Base-by-base conservation (phyloP, 1,140 invertebrate species). In the Diorhabda carinulata region DNA sequence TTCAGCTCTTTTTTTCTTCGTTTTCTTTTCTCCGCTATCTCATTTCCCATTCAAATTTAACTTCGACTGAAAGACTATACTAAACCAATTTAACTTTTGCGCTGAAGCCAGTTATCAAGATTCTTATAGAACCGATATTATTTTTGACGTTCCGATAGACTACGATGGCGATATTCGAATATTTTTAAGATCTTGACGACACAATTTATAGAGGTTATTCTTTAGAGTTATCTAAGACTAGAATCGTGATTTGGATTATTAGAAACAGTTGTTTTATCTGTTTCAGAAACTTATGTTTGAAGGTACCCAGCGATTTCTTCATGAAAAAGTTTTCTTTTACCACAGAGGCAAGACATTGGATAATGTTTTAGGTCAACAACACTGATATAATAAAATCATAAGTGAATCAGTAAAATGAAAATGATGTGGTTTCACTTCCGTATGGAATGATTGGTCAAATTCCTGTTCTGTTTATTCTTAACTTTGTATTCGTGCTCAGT, bases 31-130 rank as follows among this genome's bases (percentile, higher is more conserved):
- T 52, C 47, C 47, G 47, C 47, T 52, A 52, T 52, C 47, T 52
- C 47, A 52, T 52, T 52, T 52, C 47, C 47, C 47, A 52, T 52
- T 52, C 47, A 52, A 52, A 52, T 52, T 52, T 52, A 52, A 52
- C 47, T 52, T 52, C 47, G 47, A 52, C 47, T 52, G 47, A 52
- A 52, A 52, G 47, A 52, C 47, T 52, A 52, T 52, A 52, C 47
- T 52, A 52, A 52, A 52, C 47, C 47, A 52, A 52, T 52, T 52
- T 52, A 52, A 52, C 47, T 52, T 52, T 52, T 52, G 47, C 47
- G 47, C 6, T 52, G 47, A 52, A n/a, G 47, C 47, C 47, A n/a
- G 6, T 52, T 52, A 52, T 52, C 47, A 52, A 52, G 47, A 52
- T 52, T 52, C 47, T 52, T n/a, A 52, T 52, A 52, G 47, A 52